These are phyloP conservation scores for Polymixis flavicincta DNA, from an alignment of 2,888 invertebrate genomes.

Conservation along the genomic window DNA sequence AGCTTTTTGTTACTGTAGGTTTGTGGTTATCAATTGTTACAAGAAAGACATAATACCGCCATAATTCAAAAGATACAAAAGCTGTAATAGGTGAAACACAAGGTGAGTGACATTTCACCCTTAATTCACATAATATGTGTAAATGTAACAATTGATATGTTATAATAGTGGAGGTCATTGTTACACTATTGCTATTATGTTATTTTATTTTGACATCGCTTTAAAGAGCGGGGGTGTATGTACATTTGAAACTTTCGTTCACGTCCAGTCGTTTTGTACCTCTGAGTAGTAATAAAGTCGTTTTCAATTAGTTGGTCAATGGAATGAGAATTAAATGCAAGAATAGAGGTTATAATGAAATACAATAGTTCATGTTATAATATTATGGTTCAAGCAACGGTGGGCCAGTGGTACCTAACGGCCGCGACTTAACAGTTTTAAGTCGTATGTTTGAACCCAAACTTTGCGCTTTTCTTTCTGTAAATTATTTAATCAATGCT, in stretches of 20 bases:
- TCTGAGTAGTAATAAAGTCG: constrained; percentile 26
- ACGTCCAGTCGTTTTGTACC: constrained; percentile 34
- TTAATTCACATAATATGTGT: constrained; percentile 52
- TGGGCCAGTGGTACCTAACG: too few species aligned
- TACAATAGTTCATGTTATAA: constrained; percentile 20
- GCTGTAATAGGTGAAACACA: constrained; percentile 21
- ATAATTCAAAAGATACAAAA: constrained; percentile 47
- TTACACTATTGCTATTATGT: constrained; percentile 38
- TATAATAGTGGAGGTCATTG: constrained; percentile 48
- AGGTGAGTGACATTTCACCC: constrained; percentile 51
- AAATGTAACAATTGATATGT: constrained; percentile 55
- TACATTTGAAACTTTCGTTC: constrained; percentile 43
- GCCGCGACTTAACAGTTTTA: too few species aligned
- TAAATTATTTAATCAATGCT: too few species aligned
- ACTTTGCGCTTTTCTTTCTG: too few species aligned
- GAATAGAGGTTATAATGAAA: constrained; percentile 26
- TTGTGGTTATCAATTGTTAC: constrained; percentile 8
- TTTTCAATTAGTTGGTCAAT: constrained; percentile 29
- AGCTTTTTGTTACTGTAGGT: constrained; percentile 1
- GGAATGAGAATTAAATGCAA: constrained; percentile 47
- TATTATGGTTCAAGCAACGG: constrained; percentile 10
- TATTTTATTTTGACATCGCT: constrained; percentile 47
- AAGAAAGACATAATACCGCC: constrained; percentile 35
- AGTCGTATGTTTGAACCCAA: too few species aligned
- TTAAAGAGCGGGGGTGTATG: constrained; percentile 32